phyloP scores from a whole-genome alignment of 2,888 invertebrate species.

The Rhopalosiphum nymphaeae region DNA sequence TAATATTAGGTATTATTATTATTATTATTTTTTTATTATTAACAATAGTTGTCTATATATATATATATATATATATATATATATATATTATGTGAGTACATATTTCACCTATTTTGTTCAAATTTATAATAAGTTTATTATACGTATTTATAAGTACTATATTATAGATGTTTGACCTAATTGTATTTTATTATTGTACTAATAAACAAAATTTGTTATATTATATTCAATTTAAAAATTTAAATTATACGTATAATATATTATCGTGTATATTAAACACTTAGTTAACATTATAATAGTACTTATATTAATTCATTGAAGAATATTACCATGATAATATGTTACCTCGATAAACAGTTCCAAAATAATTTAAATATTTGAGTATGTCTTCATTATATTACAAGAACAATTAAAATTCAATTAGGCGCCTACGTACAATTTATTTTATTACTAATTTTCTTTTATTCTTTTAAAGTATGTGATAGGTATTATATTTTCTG shows the following conservation, averaged over 20 bases:
- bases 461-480: not conserved
- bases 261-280: not conserved
- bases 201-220: not conserved
- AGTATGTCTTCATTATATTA: not conserved
- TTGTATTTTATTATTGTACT: not conserved
- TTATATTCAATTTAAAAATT: not conserved
- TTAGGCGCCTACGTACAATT: not conserved
- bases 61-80: not conserved
- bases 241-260: not conserved
- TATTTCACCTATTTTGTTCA: not conserved
- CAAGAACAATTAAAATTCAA: conserved; percentile 15
- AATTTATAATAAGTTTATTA: conserved; percentile 4
- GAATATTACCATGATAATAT: not conserved
- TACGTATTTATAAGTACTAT: not conserved
- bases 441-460: not conserved
- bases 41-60: not conserved
- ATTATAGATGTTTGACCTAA: not conserved
- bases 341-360: not conserved
- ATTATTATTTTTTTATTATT: not conserved
- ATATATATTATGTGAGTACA: not conserved
- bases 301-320: not conserved
- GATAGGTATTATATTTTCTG: not conserved
- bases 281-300: not conserved
- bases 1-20: not conserved
- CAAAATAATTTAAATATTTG: not conserved